phyloP scores from a whole-genome alignment of 2,797 vertebrate genomes.

The Myotis pilosus region DNA sequence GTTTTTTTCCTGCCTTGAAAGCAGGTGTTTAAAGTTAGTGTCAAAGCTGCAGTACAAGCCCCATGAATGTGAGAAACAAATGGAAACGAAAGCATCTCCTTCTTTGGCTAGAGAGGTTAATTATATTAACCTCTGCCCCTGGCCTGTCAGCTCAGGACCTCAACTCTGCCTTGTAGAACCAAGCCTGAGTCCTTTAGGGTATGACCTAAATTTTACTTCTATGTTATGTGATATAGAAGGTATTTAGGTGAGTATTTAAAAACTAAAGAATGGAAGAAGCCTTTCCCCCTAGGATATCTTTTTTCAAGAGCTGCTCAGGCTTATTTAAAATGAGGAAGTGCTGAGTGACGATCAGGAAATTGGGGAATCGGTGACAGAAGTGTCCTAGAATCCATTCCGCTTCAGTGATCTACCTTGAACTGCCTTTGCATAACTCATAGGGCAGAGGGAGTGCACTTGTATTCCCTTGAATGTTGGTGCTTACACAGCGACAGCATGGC shows the following conservation, averaged over 20 bases:
- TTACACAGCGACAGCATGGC: neutral
- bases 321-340: constrained; percentile 64
- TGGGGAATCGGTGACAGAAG: constrained; percentile 11
- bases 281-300: constrained; percentile 4
- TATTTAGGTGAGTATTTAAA: constrained; percentile 50
- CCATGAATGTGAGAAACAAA: constrained; percentile 42
- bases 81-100: constrained; percentile 26
- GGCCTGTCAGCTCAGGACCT: constrained; percentile 12
- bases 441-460: neutral
- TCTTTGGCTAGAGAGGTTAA: neutral
- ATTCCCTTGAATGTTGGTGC: neutral
- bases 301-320: neutral
- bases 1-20: constrained; percentile 35
- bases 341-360: constrained; percentile 56
- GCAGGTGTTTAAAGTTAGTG: constrained; percentile 50
- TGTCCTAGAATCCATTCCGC: neutral
- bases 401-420: neutral
- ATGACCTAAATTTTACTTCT: constrained; percentile 53
- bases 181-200: neutral
- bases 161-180: constrained; percentile 41
- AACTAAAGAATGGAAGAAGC: neutral
- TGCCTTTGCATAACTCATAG: constrained; percentile 4
- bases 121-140: constrained; percentile 46
- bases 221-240: constrained; percentile 13
- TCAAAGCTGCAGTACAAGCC: neutral